A percentile compares a stretch with the other conserved stretches of the same genome.
phyloP scores from a whole-genome alignment of 2,797 vertebrate species.

The Coracias cyanogaster region DNA sequence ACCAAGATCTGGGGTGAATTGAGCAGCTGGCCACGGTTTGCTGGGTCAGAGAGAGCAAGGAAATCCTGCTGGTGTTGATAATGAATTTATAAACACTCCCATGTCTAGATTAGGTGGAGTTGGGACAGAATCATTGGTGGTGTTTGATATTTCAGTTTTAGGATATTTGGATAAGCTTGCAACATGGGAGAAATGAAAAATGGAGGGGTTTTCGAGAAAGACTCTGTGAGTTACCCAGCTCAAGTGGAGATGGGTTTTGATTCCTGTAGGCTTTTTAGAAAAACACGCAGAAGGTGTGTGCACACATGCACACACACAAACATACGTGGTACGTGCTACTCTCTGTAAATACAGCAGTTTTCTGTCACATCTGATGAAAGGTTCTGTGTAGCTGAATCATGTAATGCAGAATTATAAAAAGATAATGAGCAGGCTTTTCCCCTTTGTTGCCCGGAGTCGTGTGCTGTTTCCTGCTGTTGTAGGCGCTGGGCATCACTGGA shows the following conservation, averaged over 20 bases:
- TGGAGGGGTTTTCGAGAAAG: neutral
- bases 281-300: neutral
- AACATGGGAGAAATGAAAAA: neutral
- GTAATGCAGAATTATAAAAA: neutral
- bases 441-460: neutral
- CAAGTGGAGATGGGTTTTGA: neutral
- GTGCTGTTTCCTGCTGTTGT: neutral
- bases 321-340: neutral
- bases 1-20: neutral
- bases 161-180: neutral
- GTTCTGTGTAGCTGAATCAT: neutral
- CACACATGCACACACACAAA: neutral
- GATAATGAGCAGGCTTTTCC: neutral
- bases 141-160: neutral
- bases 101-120: neutral
- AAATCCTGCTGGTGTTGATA: neutral
- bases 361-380: neutral
- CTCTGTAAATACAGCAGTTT: neutral
- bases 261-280: neutral
- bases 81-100: neutral
- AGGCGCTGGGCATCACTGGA: accelerated
- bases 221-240: neutral
- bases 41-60: neutral
- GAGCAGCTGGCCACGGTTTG: neutral
- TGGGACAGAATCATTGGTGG: accelerated